Evolutionary conservation across 2,113 vertebrate genomes (phyloP), one percentile per base, ranked within the genome.

Genomic region (Lophura nycthemera): DNA sequence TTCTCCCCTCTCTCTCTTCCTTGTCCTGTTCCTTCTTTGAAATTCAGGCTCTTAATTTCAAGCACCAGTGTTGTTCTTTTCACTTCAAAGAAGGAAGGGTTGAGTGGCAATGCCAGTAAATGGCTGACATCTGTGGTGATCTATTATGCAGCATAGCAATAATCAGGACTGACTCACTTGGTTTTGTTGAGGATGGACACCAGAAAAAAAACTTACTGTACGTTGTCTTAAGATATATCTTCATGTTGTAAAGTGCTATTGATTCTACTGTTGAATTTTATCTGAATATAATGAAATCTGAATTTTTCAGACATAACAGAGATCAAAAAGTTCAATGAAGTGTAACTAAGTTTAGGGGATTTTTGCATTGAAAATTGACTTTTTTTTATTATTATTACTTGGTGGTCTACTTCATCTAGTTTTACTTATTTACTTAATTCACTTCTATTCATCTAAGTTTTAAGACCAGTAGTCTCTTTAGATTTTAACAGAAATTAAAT

Each of bases 401-500:
- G 54, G 3, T 57, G 30, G 1, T 79, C 12, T 82, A 57, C 56
- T 91, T 86, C 0, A 0, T 73, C 19, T 60, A 1, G 38, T 85
- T 85, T 79, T 85, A 45, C 43, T 70, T 85, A 36, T 42, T 47
- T 10, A 2, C 18, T 17, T 60, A 22, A 4, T 63, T 81, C 5
- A 40, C 5, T 78, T 84, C 13, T 64, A 3, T 67, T 60, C 8
- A 43, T 4, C 8, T 34, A 73, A 18, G 3, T 10, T 69, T 77
- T 86, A 54, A 45, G 36, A 5, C 10, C 18, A 61, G 17, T n/a
- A 60, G 34, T 20, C 3, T 42, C 4, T 36, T 36, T 12, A 27
- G 52, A 65, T 76, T 83, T 89, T 83, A 54, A 32, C 45, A 50
- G 54, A 79, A 94, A 80, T 43, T 54, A 80, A 24, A 64, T 67